These are phyloP conservation scores for Neuroterus valhalla DNA, from an alignment of 1,140 invertebrate species.

Conservation along the genomic window DNA sequence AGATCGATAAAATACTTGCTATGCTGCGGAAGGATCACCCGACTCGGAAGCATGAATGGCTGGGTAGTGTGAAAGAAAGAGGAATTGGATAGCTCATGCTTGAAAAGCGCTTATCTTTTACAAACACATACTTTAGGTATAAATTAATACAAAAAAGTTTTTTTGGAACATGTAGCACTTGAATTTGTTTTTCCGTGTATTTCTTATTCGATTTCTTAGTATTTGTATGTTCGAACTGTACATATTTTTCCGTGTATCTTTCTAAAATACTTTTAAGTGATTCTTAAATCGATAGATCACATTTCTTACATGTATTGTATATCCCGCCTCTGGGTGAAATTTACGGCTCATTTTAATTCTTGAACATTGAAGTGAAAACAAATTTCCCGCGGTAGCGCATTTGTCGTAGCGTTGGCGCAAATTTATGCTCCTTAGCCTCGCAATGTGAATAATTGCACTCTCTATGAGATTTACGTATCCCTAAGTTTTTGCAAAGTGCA, in stretches of 20 bases:
- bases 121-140: no score
- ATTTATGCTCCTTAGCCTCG: conserved; percentile 26
- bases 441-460: conserved; percentile 21
- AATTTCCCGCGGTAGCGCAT: conserved; percentile 22
- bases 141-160: no score
- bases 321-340: not conserved
- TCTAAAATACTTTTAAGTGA: not conserved
- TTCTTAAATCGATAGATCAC: conserved; percentile 11
- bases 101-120: no score
- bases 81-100: no score
- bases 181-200: no score
- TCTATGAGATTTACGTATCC: conserved; percentile 21
- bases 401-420: conserved; percentile 9
- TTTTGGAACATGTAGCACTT: no score
- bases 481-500: conserved; percentile 10
- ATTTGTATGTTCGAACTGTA: no score
- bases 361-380: conserved; percentile 15
- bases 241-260: not conserved
- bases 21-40: no score
- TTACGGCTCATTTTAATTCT: conserved; percentile 11
- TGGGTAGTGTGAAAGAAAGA: no score
- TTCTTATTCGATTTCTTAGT: no score
- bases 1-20: no score
- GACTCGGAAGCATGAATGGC: no score
- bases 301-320: not conserved